Evolutionary conservation across 2,797 vertebrate species (phyloP).

Genomic region (Neosilurus hyrtlii): DNA sequence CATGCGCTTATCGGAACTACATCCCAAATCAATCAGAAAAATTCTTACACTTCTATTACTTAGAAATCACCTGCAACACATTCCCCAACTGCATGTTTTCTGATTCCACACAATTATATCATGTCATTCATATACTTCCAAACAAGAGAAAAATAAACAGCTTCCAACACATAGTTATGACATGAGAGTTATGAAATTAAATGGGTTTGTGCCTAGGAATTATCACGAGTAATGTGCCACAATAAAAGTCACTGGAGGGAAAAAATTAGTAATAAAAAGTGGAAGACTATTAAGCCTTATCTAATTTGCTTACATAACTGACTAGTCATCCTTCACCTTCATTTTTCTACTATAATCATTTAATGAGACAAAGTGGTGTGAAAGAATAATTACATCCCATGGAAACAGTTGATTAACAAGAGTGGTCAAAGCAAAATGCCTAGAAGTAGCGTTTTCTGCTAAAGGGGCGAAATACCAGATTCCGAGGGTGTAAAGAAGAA

Average conservation of each 20-base stretch:
- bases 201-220: background rate
- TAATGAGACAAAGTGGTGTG: too few relatives aligned
- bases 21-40: background rate
- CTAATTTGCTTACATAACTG: background rate
- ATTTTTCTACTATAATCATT: background rate
- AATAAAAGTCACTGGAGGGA: background rate
- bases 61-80: background rate
- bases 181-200: background rate
- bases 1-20: background rate
- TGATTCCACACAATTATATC: background rate
- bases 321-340: background rate
- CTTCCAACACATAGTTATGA: background rate
- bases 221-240: background rate
- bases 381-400: too few relatives aligned
- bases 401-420: too few relatives aligned
- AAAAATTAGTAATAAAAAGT: background rate
- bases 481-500: too few relatives aligned
- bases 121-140: background rate
- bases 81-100: background rate
- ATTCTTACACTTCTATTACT: background rate
- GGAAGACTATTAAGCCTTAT: too few relatives aligned
- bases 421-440: too few relatives aligned
- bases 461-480: too few relatives aligned
- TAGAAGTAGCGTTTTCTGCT: too few relatives aligned
- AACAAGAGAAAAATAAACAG: background rate